A percentile compares a stretch with the other conserved stretches of the same genome.
These are phyloP conservation scores for Cristatella mucedo DNA, from an alignment of 2,888 invertebrate genomes.

Conservation along the genomic window DNA sequence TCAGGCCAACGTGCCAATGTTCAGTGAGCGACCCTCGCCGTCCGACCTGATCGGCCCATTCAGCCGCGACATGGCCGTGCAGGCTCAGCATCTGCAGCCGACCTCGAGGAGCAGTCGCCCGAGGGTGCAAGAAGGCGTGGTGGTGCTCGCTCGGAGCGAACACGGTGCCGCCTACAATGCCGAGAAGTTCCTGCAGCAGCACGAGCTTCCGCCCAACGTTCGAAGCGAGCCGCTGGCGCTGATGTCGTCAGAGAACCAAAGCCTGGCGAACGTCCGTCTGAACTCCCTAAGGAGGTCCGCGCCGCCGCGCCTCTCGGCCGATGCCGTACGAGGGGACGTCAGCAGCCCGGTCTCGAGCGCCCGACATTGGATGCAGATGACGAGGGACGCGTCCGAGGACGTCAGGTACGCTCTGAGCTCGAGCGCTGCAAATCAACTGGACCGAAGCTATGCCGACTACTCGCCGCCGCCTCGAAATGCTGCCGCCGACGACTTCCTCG, in stretches of 20 bases:
- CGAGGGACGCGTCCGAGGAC: conserved; percentile 15
- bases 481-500: conserved; percentile 5
- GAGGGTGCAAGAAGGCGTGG: conserved; percentile 22
- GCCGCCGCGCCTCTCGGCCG: neutral
- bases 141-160: conserved; percentile 21
- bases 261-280: conserved; percentile 17
- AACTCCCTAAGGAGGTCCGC: too few relatives aligned
- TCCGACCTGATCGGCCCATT: conserved; percentile 5
- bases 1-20: conserved; percentile 3
- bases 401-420: conserved; percentile 14
- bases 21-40: conserved; percentile 5
- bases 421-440: too few relatives aligned
- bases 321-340: neutral
- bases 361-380: too few relatives aligned
- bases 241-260: conserved; percentile 28
- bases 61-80: conserved; percentile 16
- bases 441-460: neutral
- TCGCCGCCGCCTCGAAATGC: neutral
- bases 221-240: conserved; percentile 24
- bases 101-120: conserved; percentile 17
- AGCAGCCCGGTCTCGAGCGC: neutral
- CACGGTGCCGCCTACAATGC: conserved; percentile 29
- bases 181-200: conserved; percentile 31
- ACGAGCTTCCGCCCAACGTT: conserved; percentile 18
- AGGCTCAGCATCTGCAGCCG: conserved; percentile 23